phyloP scores from a whole-genome alignment of 1,140 invertebrate genomes.

The Drosophila sproati region DNA sequence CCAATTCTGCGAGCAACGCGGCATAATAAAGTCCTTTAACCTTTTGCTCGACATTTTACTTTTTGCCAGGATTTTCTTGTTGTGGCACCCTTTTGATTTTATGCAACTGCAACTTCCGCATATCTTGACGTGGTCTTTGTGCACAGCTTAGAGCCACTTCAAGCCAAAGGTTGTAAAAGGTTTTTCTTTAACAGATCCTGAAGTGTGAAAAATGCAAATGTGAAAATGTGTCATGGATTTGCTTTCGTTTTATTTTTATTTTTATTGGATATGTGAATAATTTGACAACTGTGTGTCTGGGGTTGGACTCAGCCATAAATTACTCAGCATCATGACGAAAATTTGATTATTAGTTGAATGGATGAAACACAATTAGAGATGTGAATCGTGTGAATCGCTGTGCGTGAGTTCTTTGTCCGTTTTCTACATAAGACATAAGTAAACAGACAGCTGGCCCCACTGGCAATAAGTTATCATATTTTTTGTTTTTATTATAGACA shows the following conservation, averaged over 20 bases:
- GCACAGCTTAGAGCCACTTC: conserved; percentile 35
- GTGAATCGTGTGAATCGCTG: conserved; percentile 23
- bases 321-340: conserved; percentile 30
- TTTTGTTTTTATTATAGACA: conserved; percentile 44
- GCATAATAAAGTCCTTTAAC: conserved; percentile 65
- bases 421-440: neutral
- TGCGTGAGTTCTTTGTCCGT: conserved; percentile 11
- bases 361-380: neutral
- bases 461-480: conserved; percentile 56
- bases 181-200: conserved; percentile 3
- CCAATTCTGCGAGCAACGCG: conserved; percentile 24
- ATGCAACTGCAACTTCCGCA: conserved; percentile 57
- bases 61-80: conserved; percentile 19
- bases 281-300: conserved; percentile 7
- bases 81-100: conserved; percentile 22
- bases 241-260: neutral
- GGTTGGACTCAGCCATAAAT: conserved; percentile 34
- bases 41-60: conserved; percentile 57
- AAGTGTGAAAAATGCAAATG: conserved; percentile 17
- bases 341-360: neutral
- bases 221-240: neutral
- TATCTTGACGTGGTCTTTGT: conserved; percentile 40
- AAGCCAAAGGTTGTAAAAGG: conserved; percentile 42
- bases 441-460: conserved; percentile 35
- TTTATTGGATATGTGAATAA: conserved; percentile 4